A percentile compares a stretch with the other conserved stretches of the same genome.
These are phyloP conservation scores for Halocynthia aurantium DNA, from an alignment of 23 tunicate species.

Conservation along the genomic window DNA sequence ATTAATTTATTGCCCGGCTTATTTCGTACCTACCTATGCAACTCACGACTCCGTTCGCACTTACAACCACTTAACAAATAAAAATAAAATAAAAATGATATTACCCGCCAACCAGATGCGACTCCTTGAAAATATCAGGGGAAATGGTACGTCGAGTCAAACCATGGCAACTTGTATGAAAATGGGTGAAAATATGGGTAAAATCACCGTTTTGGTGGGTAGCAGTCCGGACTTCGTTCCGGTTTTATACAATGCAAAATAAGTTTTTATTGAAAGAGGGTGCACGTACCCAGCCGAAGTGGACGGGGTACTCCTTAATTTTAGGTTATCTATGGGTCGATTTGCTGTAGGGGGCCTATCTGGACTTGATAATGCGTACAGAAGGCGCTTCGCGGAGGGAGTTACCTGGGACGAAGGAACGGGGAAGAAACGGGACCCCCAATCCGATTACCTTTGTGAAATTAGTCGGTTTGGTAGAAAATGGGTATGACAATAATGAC, in stretches of 20 bases:
- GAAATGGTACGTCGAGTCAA: constrained; percentile 28
- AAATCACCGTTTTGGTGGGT: constrained; percentile 24
- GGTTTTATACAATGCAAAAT: not conserved
- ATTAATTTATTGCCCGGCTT: no score
- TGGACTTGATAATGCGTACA: constrained; percentile 60
- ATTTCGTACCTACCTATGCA: no score
- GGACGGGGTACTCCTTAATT: constrained; percentile 34
- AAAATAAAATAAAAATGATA: no score
- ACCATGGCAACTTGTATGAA: constrained; percentile 58
- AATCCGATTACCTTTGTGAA: constrained; percentile 40
- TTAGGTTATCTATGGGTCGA: constrained; percentile 81
- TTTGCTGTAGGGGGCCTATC: constrained; percentile 60
- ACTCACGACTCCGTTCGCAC: no score
- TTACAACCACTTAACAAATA: no score
- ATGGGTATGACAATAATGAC: constrained; percentile 24
- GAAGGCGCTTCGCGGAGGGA: constrained; percentile 10
- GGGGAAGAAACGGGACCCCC: constrained; percentile 28
- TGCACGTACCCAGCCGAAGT: not conserved
- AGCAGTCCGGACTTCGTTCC: constrained; percentile 2
- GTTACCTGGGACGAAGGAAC: constrained; percentile 22
- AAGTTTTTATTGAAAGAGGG: constrained; percentile 12
- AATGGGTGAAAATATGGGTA: constrained; percentile 40
- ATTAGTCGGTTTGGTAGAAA: constrained; percentile 51
- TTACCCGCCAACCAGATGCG: constrained; percentile 79
- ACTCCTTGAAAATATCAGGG: constrained; percentile 60